Evolutionary conservation across 2,888 invertebrate genomes (phyloP), one percentile per base, ranked within the genome.

Genomic region (Iselma pallidipennis): DNA sequence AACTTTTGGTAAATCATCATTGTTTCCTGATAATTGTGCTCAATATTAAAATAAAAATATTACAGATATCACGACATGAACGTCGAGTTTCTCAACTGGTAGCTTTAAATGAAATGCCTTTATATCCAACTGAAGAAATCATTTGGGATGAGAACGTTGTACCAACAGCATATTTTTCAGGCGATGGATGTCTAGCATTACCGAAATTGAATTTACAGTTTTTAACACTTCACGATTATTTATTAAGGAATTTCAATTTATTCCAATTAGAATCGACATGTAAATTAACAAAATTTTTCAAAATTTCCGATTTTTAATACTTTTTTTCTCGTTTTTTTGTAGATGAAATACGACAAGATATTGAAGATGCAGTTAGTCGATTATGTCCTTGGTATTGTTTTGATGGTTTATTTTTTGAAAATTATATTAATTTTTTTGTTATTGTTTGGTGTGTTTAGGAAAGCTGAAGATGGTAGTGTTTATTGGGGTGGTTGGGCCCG

Each of bases 121-220:
- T 99, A 0, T 99, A 99, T 79, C 99, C 99, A 0, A 98, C 97
- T 0, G 99, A 99, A 80, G 91, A 94, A 62, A 91, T 98, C 2
- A 96, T 99, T 72, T 99, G 99, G 99, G 96, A 99, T 81, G 98
- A 99, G 81, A 98, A 98, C 78, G 89, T 99, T 48, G 98, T 99
- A 0, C 99, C 99, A 0, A 94, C 96, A 0, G 97, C 98, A 75
- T 97, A 97, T 79, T 98, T 94, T 83, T 94, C 95, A 45, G 97
- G 98, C 0, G 98, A 98, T 80, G 95, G 92, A 19, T 95, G 95
- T 72, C 84, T 99, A 29, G 98, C 99, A 0, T 83, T 99, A 66
- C 98, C 99, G 0, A 99, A 99, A 80, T 83, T 99, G 3, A 99
- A 99, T 83, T 85, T 99, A 5, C 99, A 99, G 82, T 99, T 99